Percentiles rank a stretch among this genome's conserved stretches.
Evolutionary conservation across 2,888 invertebrate genomes (phyloP).

Genomic region (Macrosoma leucophasiata): DNA sequence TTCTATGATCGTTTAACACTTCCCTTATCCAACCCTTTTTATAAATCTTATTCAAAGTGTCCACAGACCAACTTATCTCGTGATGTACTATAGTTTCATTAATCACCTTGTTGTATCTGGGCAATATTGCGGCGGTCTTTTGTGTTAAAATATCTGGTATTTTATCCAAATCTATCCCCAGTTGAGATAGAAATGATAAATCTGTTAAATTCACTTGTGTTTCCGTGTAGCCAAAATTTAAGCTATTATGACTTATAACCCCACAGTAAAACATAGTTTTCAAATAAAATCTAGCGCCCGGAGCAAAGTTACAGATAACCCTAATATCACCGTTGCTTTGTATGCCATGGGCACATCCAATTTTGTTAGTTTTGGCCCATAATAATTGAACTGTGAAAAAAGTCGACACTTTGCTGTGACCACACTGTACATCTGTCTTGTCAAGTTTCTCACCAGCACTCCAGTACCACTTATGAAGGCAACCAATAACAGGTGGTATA

Average conservation of each 20-base stretch:
- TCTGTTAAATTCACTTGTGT: no score
- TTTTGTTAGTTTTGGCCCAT: constrained; percentile 57
- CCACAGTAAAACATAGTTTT: constrained; percentile 51
- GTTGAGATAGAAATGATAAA: no score
- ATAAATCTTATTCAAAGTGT: constrained; percentile 41
- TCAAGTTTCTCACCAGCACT: constrained; percentile 42
- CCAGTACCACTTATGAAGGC: constrained; percentile 57
- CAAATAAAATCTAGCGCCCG: constrained; percentile 54
- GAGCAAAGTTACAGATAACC: constrained; percentile 59
- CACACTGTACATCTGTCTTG: constrained; percentile 48
- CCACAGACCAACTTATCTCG: constrained; percentile 43
- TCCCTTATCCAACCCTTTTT: constrained; percentile 36
- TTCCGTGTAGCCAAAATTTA: no score
- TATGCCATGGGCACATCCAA: constrained; percentile 57
- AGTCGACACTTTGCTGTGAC: constrained; percentile 42
- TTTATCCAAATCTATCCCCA: no score
- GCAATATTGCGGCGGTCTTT: no score
- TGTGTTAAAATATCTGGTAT: no score
- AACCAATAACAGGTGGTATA: constrained; percentile 50
- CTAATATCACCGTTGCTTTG: constrained; percentile 43
- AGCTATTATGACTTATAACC: constrained; percentile 38
- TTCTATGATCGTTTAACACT: constrained; percentile 27
- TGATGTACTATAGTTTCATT: no score
- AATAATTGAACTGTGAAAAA: constrained; percentile 52
- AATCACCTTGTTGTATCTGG: no score